These are phyloP conservation scores for Micrastur ruficollis DNA, from an alignment of 2,797 vertebrate species.

Conservation along the genomic window DNA sequence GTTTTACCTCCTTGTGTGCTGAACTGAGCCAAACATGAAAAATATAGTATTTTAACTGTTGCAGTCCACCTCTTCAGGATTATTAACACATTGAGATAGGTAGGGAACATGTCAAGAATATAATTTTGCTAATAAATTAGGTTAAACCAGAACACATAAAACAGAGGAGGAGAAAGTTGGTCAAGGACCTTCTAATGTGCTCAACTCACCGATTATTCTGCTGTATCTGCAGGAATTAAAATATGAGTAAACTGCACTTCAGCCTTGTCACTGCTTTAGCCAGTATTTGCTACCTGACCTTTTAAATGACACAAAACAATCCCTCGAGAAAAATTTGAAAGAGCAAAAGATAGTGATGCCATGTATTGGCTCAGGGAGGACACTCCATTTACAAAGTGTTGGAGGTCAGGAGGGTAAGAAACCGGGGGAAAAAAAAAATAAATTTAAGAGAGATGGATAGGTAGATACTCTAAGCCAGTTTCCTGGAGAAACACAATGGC, in stretches of 20 bases:
- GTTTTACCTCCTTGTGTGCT: neutral
- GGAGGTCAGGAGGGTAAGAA: neutral
- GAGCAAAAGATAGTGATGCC: neutral
- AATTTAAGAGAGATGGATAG: neutral
- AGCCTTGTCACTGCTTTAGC: neutral
- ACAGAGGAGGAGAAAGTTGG: neutral
- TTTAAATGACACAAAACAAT: neutral
- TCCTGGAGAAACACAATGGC: neutral
- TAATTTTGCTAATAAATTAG: neutral
- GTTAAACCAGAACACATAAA: neutral
- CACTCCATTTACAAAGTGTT: neutral
- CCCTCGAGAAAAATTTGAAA: neutral
- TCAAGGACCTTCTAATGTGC: neutral
- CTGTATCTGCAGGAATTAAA: neutral
- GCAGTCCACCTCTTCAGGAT: neutral
- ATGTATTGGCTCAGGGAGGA: neutral
- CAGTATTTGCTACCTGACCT: neutral
- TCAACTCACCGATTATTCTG: neutral
- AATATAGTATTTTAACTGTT: neutral
- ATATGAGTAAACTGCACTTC: neutral
- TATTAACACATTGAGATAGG: neutral
- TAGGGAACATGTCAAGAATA: neutral
- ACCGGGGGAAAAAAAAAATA: neutral
- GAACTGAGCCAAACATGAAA: neutral
- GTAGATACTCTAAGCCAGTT: neutral